Conservation (phyloP, 2,888 invertebrate genomes). For the Orthosia gracilis region DNA sequence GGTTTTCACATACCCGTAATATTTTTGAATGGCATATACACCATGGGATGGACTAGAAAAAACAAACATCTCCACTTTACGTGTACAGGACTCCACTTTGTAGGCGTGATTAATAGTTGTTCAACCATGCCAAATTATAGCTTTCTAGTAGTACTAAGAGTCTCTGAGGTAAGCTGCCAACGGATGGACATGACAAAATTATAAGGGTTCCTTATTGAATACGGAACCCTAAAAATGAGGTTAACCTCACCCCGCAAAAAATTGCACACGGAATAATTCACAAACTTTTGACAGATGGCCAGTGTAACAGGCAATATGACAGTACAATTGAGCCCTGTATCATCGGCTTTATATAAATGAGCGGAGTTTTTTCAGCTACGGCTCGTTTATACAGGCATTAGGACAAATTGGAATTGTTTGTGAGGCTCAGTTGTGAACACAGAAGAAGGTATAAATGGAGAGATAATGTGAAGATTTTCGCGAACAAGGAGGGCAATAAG, state of each 20-base stretch:
- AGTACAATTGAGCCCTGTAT: constrained; percentile 53
- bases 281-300: constrained; percentile 48
- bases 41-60: too few relatives aligned
- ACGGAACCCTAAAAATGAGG: constrained; percentile 3
- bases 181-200: too few relatives aligned
- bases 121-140: too few relatives aligned
- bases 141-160: too few relatives aligned
- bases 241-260: constrained; percentile 25
- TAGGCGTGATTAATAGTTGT: too few relatives aligned
- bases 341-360: constrained; percentile 62
- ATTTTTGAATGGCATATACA: too few relatives aligned
- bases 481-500: too few relatives aligned
- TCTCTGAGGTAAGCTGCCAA: too few relatives aligned
- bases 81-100: too few relatives aligned
- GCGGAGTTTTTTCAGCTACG: constrained; percentile 60
- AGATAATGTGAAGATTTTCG: neutral
- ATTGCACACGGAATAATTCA: constrained; percentile 44
- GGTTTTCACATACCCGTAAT: too few relatives aligned
- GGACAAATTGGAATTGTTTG: constrained; percentile 69
- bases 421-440: constrained; percentile 22
- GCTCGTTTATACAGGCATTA: constrained; percentile 67
- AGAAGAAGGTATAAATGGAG: constrained; percentile 17
- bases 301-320: constrained; percentile 35
- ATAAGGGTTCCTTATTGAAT: too few relatives aligned
- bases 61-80: too few relatives aligned